Conservation (phyloP, 2,888 invertebrate genomes). For the Erannis defoliaria region DNA sequence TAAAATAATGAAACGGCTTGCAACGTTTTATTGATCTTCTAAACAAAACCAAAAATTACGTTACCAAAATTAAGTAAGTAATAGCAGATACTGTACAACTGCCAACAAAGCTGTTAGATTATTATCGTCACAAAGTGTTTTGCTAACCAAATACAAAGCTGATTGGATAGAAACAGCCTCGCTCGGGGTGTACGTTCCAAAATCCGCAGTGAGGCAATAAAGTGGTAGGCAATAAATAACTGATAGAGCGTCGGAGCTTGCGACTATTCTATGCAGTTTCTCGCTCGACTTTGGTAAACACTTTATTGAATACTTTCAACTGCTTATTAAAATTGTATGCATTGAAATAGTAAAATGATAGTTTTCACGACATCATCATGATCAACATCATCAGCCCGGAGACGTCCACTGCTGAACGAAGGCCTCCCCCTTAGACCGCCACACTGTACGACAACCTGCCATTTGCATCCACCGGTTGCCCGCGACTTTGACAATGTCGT, state of each 20-base stretch:
- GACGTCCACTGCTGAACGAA: too few species aligned
- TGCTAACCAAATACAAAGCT: constrained; percentile 46
- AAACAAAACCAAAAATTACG: too few species aligned
- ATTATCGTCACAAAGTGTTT: constrained; percentile 23
- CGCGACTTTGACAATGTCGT: too few species aligned
- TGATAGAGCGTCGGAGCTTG: constrained; percentile 59
- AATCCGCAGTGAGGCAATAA: constrained; percentile 60
- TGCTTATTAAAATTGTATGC: not conserved
- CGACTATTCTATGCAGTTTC: constrained; percentile 60
- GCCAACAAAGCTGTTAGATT: constrained; percentile 6
- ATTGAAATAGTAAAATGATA: not conserved
- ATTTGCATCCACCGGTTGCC: too few species aligned
- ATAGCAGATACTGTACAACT: not conserved
- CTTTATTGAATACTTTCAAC: constrained; percentile 11
- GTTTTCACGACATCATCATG: too few species aligned
- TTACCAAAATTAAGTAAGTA: too few species aligned
- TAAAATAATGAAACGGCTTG: too few species aligned
- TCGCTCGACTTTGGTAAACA: constrained; percentile 36
- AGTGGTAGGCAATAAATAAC: constrained; percentile 66
- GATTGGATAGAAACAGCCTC: constrained; percentile 55
- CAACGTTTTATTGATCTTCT: not conserved
- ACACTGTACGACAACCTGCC: too few species aligned
- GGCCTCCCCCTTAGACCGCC: too few species aligned
- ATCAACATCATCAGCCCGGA: too few species aligned
- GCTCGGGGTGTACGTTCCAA: constrained; percentile 50